Percentiles rank a stretch among this genome's conserved stretches.
phyloP scores from a whole-genome alignment of 2,797 vertebrate species.

The Anableps anableps region DNA sequence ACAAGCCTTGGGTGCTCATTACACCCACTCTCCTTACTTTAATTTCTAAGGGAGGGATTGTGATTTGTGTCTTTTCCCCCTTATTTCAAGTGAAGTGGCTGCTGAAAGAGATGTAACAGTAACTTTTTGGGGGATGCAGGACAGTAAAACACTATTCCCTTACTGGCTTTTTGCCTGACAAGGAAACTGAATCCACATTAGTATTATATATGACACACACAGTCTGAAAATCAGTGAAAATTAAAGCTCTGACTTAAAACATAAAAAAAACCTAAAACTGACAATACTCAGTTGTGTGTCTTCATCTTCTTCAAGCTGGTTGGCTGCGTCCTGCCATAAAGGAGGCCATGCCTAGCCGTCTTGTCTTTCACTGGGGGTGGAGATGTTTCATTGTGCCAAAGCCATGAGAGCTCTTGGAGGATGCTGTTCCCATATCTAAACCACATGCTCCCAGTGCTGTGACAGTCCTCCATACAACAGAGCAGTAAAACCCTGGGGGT shows the following conservation, averaged over 20 bases:
- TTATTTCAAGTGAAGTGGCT: constrained; percentile 54
- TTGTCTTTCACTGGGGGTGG: constrained; percentile 72
- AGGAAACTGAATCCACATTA: constrained; percentile 58
- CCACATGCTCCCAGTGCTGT: constrained; percentile 81
- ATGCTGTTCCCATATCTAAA: constrained; percentile 83
- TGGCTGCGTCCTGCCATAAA: constrained; percentile 63
- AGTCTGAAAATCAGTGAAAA: constrained; percentile 36
- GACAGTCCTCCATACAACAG: constrained; percentile 83
- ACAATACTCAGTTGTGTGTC: constrained; percentile 12
- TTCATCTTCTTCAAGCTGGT: constrained; percentile 34
- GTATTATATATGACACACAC: constrained; percentile 43
- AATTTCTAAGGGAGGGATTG: constrained; percentile 6
- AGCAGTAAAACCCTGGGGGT: constrained; percentile 83
- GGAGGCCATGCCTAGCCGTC: constrained; percentile 63
- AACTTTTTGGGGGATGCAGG: constrained; percentile 45
- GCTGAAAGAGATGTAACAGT: constrained; percentile 58
- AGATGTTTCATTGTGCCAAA: constrained; percentile 74
- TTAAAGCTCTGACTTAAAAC: constrained; percentile 35
- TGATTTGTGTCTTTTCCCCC: constrained; percentile 48
- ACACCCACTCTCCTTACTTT: constrained; percentile 54
- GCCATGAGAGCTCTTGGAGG: constrained; percentile 78
- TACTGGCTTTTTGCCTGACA: constrained; percentile 59
- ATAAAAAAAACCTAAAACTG: constrained; percentile 33
- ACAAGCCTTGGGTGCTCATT: constrained; percentile 60
- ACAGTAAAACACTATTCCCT: constrained; percentile 63